Evolutionary conservation across 2,797 vertebrate species (phyloP), one percentile per base, ranked within the genome.

Genomic region (Premnoplex brunnescens): DNA sequence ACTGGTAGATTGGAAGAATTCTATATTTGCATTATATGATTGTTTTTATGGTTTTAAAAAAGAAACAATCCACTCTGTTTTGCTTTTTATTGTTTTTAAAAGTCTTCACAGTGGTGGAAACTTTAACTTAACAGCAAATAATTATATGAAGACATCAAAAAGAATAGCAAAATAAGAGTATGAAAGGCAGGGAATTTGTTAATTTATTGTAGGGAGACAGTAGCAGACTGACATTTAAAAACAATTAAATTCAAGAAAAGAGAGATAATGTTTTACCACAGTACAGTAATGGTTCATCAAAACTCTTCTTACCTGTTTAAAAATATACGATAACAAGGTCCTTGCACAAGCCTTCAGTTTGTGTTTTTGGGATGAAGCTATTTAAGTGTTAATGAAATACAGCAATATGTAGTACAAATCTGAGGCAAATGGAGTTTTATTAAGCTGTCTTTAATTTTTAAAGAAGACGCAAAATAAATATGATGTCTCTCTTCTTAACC

Each of bases 381-480:
- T 88, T 94, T 91, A 93, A 89, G 95, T 96, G 58, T 93, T 97
- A 95, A 92, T 36, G 41, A 54, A 91, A 10, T 68, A 66, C 58
- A 75, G 24, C 36, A 69, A 48, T 64, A 80, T 36, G 34, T 75
- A 62, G 43, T 60, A 86, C n/a, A 90, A 71, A 43, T 44, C 84
- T 77, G 68, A 95, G 64, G 82, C 64, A 91, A 95, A 90, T 83
- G 23, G 46, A 48, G 51, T 66, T 64, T 89, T 89, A 84, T 82
- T 69, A 28, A 58, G 34, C 52, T 87, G 22, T 46, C 43, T 28
- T 85, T 88, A 49, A 23, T 26, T 89, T 88, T 77, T 72, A 83
- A 93, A 93, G 58, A 54, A 69, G 34, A 51, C 49, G n/a, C 14
- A 84, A 94, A 95, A 91, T 85, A 85, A 73, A 72, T 41, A 11